Conservation (phyloP, 2,797 vertebrate species). For the Tenualosa thibaudeaui region DNA sequence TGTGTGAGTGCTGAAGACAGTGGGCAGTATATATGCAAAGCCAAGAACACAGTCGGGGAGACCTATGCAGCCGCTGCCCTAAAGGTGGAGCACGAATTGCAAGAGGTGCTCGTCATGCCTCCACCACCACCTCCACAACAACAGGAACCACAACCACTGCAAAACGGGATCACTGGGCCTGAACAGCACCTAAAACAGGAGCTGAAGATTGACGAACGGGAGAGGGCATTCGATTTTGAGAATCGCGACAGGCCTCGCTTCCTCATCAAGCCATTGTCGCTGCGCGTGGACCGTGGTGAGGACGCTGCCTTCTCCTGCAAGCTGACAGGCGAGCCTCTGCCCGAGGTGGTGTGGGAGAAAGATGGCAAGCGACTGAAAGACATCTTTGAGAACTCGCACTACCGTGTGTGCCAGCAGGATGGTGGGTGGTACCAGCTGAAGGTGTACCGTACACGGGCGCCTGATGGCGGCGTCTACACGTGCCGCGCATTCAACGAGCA, state of each 20-base stretch:
- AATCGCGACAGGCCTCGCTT: conserved; percentile 72
- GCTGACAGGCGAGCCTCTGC: conserved; percentile 80
- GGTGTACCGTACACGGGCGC: conserved; percentile 78
- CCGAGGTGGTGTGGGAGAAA: conserved; percentile 87
- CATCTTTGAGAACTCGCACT: conserved; percentile 91
- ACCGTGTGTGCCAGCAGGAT: conserved; percentile 67
- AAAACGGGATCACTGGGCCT: conserved; percentile 43
- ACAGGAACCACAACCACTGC: not conserved
- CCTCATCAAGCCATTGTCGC: conserved; percentile 82
- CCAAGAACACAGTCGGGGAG: conserved; percentile 86
- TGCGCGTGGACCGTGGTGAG: conserved; percentile 81
- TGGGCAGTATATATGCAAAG: conserved; percentile 91
- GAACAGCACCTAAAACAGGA: conserved; percentile 51
- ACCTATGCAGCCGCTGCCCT: conserved; percentile 86
- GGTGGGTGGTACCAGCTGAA: conserved; percentile 85
- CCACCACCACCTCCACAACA: conserved; percentile 42
- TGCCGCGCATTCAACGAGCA: conserved; percentile 82
- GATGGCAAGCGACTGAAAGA: conserved; percentile 86
- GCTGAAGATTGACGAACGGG: conserved; percentile 30
- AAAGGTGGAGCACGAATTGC: conserved; percentile 73
- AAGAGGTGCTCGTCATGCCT: conserved; percentile 49
- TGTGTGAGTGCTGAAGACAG: conserved; percentile 77
- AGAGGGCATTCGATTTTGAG: not conserved
- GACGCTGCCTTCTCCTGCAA: conserved; percentile 86
- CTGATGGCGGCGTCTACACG: conserved; percentile 89